Base-by-base conservation (phyloP, 2,113 vertebrate species). In the Bujurquina vittata region DNA sequence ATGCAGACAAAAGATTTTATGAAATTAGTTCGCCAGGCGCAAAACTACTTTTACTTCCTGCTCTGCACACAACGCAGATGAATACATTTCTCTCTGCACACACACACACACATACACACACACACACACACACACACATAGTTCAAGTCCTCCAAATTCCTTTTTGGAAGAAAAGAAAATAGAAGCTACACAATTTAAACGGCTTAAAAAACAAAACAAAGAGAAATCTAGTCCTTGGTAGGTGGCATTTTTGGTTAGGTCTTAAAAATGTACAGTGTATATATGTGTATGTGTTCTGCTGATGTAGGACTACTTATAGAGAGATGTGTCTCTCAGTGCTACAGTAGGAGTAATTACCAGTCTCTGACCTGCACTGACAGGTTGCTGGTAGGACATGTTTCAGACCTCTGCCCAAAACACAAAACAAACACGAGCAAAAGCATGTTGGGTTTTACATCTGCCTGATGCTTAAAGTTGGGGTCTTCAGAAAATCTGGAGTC, bases 151-250 rank as follows among this genome's bases (percentile, higher is more conserved):
- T 89, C 78, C 60, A 79, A 78, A 76, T 80, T 31, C 37, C 75
- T 52, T 84, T 37, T 65, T 78, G 63, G 76, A 90, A 87, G 83
- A 79, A 72, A 55, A 72, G 73, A 63, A 79, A 35, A 77, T 65
- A 79, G 26, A 91, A 90, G 93, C 93, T 94, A 92, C 92, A 93
- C 88, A 56, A 73, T 88, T 90, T 85, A 35, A 37, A 87, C 49
- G 59, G 81, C 75, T 87, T 17, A 75, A 81, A 84, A 23, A 15
- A 9, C 22, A 33, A 33, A 33, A 33, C 6, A 33, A 60, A 84
- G 52, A 63, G 57, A 88, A 52, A 83, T 75, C 61, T 75, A 80
- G 77, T 90, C 77, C 80, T 90, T 81, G 20, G 73, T 20, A 57
- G 79, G 56, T 80, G 49, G 37, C 63, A 26, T 86, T 92, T 93